These are phyloP conservation scores for Mus musculus DNA, from an alignment of 2,113 vertebrate species.

Conservation along the genomic window GRCm39 chr4:44024001-44024500, in stretches of 20 bases:
- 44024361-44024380: background rate
- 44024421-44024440: background rate
- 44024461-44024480: background rate
- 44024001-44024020: background rate
- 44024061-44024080: background rate
- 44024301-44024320: background rate
- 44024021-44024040: background rate
- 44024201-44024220: constrained; percentile 8
- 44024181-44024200: constrained; percentile 17
- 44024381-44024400: background rate
- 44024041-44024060: background rate
- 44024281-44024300: background rate
- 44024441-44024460: background rate
- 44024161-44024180: background rate
- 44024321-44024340: background rate
- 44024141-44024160: background rate
- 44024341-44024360: background rate
- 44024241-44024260: background rate
- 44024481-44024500: background rate
- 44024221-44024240: constrained; percentile 3
- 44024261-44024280: background rate
- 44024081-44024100: background rate
- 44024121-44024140: background rate
- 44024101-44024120: background rate
- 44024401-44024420: background rate